Evolutionary conservation across 2,797 vertebrate genomes (phyloP).

Genomic region (Gadopsis marmoratus): DNA sequence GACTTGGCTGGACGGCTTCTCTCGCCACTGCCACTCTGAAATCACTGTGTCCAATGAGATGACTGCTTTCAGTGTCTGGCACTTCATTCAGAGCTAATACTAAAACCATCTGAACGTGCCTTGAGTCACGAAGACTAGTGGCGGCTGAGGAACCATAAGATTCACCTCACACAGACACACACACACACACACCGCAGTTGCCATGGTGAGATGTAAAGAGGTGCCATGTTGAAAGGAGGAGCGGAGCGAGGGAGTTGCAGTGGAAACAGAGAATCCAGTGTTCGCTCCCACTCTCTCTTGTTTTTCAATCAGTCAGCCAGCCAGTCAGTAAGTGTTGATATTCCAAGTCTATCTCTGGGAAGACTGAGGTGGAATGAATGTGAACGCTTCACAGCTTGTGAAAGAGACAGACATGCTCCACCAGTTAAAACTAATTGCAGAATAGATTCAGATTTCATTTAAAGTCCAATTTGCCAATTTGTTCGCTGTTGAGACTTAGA

Average conservation of each 20-base stretch:
- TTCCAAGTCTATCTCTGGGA: slow-evolving; percentile 71
- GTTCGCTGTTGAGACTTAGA: slow-evolving; percentile 39
- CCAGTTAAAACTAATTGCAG: slow-evolving; percentile 46
- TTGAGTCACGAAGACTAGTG: slow-evolving; percentile 70
- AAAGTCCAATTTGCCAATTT: slow-evolving; percentile 59
- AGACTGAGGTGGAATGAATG: slow-evolving; percentile 43
- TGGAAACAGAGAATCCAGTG: slow-evolving; percentile 82
- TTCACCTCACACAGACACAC: slow-evolving; percentile 61
- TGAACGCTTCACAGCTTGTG: slow-evolving; percentile 30
- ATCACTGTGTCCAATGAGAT: slow-evolving; percentile 63
- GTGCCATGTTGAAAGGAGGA: slow-evolving; percentile 81
- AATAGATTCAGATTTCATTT: slow-evolving; percentile 55
- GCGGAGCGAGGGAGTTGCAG: slow-evolving; percentile 66
- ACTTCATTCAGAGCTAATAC: slow-evolving; percentile 71
- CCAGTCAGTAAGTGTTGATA: slow-evolving; percentile 53
- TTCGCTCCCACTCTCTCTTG: slow-evolving; percentile 63
- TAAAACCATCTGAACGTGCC: slow-evolving; percentile 80
- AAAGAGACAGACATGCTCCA: slow-evolving; percentile 40
- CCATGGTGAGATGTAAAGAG: slow-evolving; percentile 86
- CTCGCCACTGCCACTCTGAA: slow-evolving; percentile 56
- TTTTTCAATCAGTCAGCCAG: slow-evolving; percentile 71
- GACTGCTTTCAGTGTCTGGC: slow-evolving; percentile 64
- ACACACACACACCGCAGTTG: slow-evolving; percentile 67
- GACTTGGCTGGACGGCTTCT: slow-evolving; percentile 48
- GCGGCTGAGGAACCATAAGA: slow-evolving; percentile 70